Conservation (phyloP, 2,888 invertebrate genomes). For the Thymelicus lineola region DNA sequence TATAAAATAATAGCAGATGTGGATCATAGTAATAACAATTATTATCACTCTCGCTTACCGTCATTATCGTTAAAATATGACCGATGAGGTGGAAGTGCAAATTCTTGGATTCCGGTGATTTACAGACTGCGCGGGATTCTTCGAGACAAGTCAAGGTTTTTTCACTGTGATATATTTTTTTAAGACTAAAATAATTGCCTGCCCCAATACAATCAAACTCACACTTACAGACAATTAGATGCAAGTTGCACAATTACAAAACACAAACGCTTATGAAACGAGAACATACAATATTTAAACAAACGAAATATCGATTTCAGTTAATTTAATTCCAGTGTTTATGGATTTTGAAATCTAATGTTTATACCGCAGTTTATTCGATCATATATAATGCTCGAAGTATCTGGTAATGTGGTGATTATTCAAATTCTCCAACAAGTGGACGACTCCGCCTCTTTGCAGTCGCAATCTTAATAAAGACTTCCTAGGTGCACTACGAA, state of each 20-base stretch:
- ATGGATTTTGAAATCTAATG: conserved; percentile 4
- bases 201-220: too few relatives aligned
- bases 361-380: conserved; percentile 53
- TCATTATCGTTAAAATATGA: conserved; percentile 83
- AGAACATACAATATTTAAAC: too few relatives aligned
- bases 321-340: too few relatives aligned
- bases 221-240: too few relatives aligned
- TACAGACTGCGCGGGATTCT: conserved; percentile 39
- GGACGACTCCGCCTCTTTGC: conserved; percentile 75
- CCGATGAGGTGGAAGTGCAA: conserved; percentile 70
- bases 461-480: conserved; percentile 83
- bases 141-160: not conserved
- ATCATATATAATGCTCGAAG: conserved; percentile 61
- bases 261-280: too few relatives aligned
- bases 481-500: conserved; percentile 77
- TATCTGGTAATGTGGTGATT: conserved; percentile 72
- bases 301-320: too few relatives aligned
- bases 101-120: conserved; percentile 64
- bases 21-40: conserved; percentile 85
- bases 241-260: too few relatives aligned
- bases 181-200: too few relatives aligned
- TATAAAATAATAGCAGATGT: conserved; percentile 85
- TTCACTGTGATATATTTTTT: not conserved
- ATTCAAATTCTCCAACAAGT: conserved; percentile 79
- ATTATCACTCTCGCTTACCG: conserved; percentile 82